A percentile compares a stretch with the other conserved stretches of the same genome.
Evolutionary conservation across 1,140 invertebrate species (phyloP).

Genomic region (Mizuhopecten yessoensis): DNA sequence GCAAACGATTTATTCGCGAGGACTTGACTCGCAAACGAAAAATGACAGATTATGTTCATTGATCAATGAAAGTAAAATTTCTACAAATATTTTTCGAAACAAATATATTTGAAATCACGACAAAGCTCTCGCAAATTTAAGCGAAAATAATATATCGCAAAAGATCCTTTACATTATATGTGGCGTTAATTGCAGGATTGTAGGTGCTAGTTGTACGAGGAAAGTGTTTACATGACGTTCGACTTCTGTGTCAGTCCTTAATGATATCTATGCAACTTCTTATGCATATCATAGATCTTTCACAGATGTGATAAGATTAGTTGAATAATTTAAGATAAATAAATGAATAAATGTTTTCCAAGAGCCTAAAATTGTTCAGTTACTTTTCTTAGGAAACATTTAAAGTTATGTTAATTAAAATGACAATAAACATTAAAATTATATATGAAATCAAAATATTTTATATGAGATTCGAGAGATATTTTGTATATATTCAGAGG

Average conservation of each 20-base stretch:
- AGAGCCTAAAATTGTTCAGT: background rate
- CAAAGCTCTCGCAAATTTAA: too few relatives aligned
- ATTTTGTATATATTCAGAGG: background rate
- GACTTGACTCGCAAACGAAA: too few relatives aligned
- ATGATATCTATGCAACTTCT: background rate
- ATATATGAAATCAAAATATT: background rate
- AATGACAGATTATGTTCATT: too few relatives aligned
- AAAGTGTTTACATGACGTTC: background rate
- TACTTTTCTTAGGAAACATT: too few relatives aligned
- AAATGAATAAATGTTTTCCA: too few relatives aligned
- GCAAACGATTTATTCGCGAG: too few relatives aligned
- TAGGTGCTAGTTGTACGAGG: background rate
- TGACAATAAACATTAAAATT: background rate
- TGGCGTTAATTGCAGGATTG: background rate
- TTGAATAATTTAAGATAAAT: background rate
- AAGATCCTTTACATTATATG: background rate
- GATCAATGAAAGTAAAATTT: too few relatives aligned
- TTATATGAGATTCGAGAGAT: background rate
- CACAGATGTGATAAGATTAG: too few relatives aligned
- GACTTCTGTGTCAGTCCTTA: background rate
- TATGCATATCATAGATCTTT: too few relatives aligned
- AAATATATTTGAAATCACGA: too few relatives aligned
- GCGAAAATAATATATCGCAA: background rate
- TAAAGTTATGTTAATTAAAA: background rate
- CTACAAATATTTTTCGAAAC: too few relatives aligned